phyloP scores from a whole-genome alignment of 1,140 invertebrate genomes.

The Protaetia brevitarsis region DNA sequence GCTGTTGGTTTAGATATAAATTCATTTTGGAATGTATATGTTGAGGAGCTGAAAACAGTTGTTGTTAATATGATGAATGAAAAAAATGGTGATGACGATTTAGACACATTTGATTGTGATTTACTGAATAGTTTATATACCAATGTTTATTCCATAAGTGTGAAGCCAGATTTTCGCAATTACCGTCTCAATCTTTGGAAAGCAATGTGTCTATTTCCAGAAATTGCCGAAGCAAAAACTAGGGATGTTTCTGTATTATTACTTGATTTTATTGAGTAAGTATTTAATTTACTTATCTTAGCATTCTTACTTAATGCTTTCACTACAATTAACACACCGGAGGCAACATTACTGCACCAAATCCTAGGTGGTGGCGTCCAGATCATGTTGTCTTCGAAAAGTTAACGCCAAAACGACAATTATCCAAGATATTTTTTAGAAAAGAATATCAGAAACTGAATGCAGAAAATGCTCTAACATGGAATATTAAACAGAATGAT shows the following conservation, averaged over 20 bases:
- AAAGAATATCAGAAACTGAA: slow-evolving; percentile 53
- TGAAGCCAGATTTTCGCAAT: slow-evolving; percentile 68
- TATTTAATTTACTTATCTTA: not conserved
- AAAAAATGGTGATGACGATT: not conserved
- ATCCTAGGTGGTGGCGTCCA: too few species aligned
- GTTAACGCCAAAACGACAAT: too few species aligned
- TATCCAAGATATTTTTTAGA: slow-evolving; percentile 35
- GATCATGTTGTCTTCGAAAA: not conserved
- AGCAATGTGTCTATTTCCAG: slow-evolving; percentile 67
- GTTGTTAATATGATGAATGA: not conserved
- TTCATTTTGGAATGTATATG: slow-evolving; percentile 77
- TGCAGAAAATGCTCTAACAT: slow-evolving; percentile 50
- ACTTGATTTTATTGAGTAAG: slow-evolving; percentile 70
- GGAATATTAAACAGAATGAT: slow-evolving; percentile 51
- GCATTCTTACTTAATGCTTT: not conserved
- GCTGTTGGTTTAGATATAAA: slow-evolving; percentile 61
- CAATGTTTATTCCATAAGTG: slow-evolving; percentile 46
- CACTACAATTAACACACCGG: too few species aligned
- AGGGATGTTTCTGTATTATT: slow-evolving; percentile 74
- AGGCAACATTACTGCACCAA: not conserved
- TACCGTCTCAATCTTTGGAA: slow-evolving; percentile 79
- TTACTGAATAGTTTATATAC: slow-evolving; percentile 35
- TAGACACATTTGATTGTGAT: slow-evolving; percentile 6
- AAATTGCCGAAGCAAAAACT: slow-evolving; percentile 74
- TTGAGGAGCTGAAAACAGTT: slow-evolving; percentile 54